These are phyloP conservation scores for Aphaenogaster rudis DNA, from an alignment of 1,140 invertebrate genomes.

Conservation along the genomic window DNA sequence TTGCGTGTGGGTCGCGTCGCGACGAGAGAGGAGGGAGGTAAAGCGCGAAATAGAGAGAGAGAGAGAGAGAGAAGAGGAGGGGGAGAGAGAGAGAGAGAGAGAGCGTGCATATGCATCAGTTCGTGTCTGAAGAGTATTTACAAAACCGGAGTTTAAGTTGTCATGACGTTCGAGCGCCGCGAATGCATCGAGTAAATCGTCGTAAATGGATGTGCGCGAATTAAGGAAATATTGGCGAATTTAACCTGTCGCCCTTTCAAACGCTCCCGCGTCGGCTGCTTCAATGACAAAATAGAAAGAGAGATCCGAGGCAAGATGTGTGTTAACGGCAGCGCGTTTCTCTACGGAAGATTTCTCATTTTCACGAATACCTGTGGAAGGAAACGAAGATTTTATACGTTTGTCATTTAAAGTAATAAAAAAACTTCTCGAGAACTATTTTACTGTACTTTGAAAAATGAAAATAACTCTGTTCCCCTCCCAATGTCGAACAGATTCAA, in stretches of 20 bases:
- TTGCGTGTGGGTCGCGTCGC: conserved; percentile 74
- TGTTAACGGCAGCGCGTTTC: not conserved
- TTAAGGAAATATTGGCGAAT: conserved; percentile 13
- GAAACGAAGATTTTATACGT: not conserved
- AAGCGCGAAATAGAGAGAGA: conserved; percentile 28
- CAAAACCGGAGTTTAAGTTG: conserved; percentile 41
- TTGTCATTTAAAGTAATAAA: not conserved
- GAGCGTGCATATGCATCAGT: not conserved
- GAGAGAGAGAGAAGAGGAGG: not conserved
- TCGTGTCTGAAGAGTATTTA: conserved; percentile 25
- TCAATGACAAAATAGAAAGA: not conserved
- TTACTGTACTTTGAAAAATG: not conserved
- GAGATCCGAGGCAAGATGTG: not conserved
- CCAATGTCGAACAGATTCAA: not conserved
- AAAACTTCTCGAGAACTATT: not conserved
- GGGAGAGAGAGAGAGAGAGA: conserved; percentile 17
- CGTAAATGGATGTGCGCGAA: conserved; percentile 10
- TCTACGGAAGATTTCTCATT: not conserved
- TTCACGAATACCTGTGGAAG: not conserved
- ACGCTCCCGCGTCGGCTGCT: not conserved
- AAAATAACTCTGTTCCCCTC: not conserved
- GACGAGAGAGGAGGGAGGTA: conserved; percentile 35
- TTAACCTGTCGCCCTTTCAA: not conserved
- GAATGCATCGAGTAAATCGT: not conserved
- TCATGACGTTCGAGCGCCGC: conserved; percentile 15